These are phyloP conservation scores for Nannoperca australis DNA, from an alignment of 2,797 vertebrate species.

Conservation along the genomic window DNA sequence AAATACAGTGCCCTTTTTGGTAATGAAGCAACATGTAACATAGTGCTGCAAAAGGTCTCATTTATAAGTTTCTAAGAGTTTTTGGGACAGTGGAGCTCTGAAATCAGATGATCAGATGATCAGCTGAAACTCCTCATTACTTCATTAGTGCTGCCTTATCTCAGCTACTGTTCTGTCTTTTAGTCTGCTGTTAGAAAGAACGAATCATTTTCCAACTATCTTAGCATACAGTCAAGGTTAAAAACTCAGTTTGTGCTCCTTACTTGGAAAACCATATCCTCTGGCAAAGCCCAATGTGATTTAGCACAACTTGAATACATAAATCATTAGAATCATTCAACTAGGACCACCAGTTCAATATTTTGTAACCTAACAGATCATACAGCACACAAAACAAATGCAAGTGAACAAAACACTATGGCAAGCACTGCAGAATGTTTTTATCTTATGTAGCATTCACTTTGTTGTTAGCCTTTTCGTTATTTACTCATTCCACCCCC, in stretches of 20 bases:
- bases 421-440: neutral
- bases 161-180: neutral
- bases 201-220: too few relatives aligned
- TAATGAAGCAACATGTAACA: neutral
- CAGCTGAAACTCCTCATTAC: too few relatives aligned
- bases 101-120: too few relatives aligned
- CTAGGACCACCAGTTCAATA: neutral
- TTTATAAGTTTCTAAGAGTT: neutral
- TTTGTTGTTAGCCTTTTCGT: neutral
- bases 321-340: neutral
- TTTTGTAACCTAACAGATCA: neutral
- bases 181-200: too few relatives aligned
- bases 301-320: neutral
- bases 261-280: neutral
- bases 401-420: neutral
- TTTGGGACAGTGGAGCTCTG: neutral
- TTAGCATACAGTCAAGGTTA: neutral
- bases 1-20: neutral
- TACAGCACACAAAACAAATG: neutral
- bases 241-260: neutral
- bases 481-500: neutral
- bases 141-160: neutral
- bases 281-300: neutral
- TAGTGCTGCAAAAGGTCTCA: neutral
- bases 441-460: neutral